Conservation (phyloP, 1,140 invertebrate genomes). For the Drosophila tsacasi region DNA sequence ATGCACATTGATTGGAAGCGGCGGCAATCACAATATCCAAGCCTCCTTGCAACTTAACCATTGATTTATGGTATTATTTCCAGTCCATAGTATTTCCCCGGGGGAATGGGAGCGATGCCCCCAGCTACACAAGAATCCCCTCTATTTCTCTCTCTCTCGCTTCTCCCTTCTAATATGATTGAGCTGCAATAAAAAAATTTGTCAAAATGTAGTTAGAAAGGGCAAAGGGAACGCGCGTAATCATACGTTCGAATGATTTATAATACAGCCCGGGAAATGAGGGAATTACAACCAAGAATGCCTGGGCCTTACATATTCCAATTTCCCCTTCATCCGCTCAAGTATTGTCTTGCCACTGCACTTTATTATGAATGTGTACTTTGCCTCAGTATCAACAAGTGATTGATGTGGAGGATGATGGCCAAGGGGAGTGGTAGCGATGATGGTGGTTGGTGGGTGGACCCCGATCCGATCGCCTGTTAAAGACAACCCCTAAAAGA, state of each 20-base stretch:
- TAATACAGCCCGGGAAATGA: conserved; percentile 43
- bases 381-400: conserved; percentile 65
- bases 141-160: no score
- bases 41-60: neutral
- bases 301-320: conserved; percentile 1
- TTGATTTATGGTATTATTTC: conserved; percentile 19
- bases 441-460: neutral
- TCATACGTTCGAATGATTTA: conserved; percentile 70
- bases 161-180: conserved; percentile 58
- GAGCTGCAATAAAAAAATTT: conserved; percentile 77
- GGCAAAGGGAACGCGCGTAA: conserved; percentile 37
- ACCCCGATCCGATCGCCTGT: conserved; percentile 7
- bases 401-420: conserved; percentile 61
- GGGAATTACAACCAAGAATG: conserved; percentile 47
- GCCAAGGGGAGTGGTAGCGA: neutral
- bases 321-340: neutral
- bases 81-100: neutral
- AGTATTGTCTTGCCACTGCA: conserved; percentile 14
- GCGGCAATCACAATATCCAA: conserved; percentile 3
- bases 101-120: no score
- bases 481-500: conserved; percentile 27
- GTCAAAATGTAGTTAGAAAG: conserved; percentile 47
- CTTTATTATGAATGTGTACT: conserved; percentile 15
- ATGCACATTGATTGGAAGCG: conserved; percentile 46
- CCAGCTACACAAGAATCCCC: neutral